phyloP scores from a whole-genome alignment of 2,113 vertebrate species.

The Nothocercus julius region DNA sequence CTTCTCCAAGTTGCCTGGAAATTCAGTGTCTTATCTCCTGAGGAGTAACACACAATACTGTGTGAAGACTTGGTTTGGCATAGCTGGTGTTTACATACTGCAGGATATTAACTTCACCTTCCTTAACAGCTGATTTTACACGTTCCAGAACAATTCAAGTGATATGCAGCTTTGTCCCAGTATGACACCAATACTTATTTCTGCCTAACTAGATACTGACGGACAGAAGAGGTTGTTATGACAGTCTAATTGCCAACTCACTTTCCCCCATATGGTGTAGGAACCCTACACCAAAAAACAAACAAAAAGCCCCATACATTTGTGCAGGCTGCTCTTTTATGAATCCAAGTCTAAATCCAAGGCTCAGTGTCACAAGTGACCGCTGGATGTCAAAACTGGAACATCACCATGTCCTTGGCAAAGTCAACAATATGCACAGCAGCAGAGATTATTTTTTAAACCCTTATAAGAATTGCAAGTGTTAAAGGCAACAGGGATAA shows the following conservation, averaged over 20 bases:
- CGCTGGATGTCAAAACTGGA: not conserved
- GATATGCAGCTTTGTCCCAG: not conserved
- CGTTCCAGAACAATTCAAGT: not conserved
- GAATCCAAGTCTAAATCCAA: not conserved
- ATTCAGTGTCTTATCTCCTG: not conserved
- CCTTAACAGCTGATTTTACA: not conserved
- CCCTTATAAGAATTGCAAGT: not conserved
- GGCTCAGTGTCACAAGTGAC: not conserved
- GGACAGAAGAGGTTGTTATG: too few species aligned
- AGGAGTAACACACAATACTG: not conserved
- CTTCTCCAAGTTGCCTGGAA: not conserved
- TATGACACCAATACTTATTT: not conserved
- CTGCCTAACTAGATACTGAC: not conserved
- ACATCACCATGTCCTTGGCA: not conserved
- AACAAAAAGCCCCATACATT: not conserved
- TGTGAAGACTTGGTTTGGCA: not conserved
- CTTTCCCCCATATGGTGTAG: not conserved
- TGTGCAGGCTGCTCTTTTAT: not conserved
- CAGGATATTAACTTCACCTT: not conserved
- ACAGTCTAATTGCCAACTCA: not conserved
- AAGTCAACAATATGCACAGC: not conserved
- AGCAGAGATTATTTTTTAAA: not conserved
- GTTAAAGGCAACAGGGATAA: not conserved
- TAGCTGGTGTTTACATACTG: not conserved
- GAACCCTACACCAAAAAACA: not conserved